Base-by-base conservation (phyloP, 2,113 vertebrate genomes). In the Cyphomyrus discorhynchus region DNA sequence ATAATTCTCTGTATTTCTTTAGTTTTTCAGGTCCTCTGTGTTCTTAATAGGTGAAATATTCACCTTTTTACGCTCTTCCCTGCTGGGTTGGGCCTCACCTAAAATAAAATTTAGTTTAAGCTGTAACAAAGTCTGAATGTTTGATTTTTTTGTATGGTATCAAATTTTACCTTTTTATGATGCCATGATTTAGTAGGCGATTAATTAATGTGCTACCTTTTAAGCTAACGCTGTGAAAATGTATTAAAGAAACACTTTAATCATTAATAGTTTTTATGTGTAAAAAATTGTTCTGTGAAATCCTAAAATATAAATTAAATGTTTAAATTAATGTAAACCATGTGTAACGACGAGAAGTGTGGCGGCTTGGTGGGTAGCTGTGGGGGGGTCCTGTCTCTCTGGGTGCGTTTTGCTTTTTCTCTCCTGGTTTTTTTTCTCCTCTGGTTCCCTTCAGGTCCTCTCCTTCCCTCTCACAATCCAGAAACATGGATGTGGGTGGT, bases 171-270 rank as follows among this genome's bases (percentile, higher is more conserved):
- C 46, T 87, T 50, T 90, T 90, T 88, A 90, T 52, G 53, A 88
- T 86, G 85, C 70, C 24, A 84, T 86, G 89, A 90, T 90, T 90
- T 88, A 74, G 66, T 17, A 56, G 35, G 42, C 39, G 47, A 88
- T 88, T 84, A 88, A 88, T 85, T 74, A 4, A 74, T 31, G 27
- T 31, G n/a, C 85, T 52, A 31, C 49, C 5, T 31, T 31, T 27
- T 86, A 17, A 88, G 80, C 83, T 88, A 86, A 21, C 53, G 86
- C 56, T 46, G 53, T 21, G 52, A 31, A 8, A 70, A 53, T 50
- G 46, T 53, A 27, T 27, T 46, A 6, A 66, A 88, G 52, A 49
- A 62, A 8, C 83, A 11, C 84, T 24, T 45, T 11, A 27, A 31
- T 45, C 80, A 50, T 82, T 82, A 80, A 87, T 50, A 66, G 46